Evolutionary conservation across 2,888 invertebrate genomes (phyloP).

Genomic region (Octodonta nipae): DNA sequence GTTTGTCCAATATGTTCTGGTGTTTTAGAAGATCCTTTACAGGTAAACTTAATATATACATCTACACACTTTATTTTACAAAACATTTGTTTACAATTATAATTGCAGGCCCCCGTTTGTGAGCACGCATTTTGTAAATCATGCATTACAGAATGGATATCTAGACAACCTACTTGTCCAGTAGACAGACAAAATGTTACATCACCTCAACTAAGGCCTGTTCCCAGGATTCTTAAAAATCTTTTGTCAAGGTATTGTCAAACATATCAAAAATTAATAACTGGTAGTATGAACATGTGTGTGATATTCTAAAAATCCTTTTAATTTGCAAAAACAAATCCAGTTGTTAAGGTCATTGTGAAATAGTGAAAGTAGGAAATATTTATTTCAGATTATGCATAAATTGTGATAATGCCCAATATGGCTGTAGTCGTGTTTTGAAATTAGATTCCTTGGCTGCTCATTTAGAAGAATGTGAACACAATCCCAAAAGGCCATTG

Average conservation of each 20-base stretch:
- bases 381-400: conserved; percentile 71
- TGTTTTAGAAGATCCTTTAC: conserved; percentile 86
- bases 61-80: too few species aligned
- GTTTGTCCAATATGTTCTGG: conserved; percentile 93
- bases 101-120: conserved; percentile 71
- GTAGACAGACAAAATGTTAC: conserved; percentile 85
- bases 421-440: conserved; percentile 72
- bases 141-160: conserved; percentile 92
- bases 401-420: conserved; percentile 77
- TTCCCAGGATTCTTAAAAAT: conserved; percentile 86
- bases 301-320: too few species aligned
- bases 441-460: conserved; percentile 76
- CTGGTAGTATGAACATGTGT: too few species aligned
- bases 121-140: conserved; percentile 91
- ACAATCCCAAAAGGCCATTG: conserved; percentile 85
- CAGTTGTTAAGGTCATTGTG: too few species aligned
- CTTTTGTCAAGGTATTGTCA: conserved; percentile 64
- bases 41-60: too few species aligned
- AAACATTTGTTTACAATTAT: conserved; percentile 1
- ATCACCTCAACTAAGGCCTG: conserved; percentile 76
- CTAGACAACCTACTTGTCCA: conserved; percentile 85
- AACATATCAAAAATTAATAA: too few species aligned
- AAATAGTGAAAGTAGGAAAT: too few species aligned
- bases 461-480: conserved; percentile 84
- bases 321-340: too few species aligned